Conservation (phyloP, 2,888 invertebrate species). For the Philereme vetulata region DNA sequence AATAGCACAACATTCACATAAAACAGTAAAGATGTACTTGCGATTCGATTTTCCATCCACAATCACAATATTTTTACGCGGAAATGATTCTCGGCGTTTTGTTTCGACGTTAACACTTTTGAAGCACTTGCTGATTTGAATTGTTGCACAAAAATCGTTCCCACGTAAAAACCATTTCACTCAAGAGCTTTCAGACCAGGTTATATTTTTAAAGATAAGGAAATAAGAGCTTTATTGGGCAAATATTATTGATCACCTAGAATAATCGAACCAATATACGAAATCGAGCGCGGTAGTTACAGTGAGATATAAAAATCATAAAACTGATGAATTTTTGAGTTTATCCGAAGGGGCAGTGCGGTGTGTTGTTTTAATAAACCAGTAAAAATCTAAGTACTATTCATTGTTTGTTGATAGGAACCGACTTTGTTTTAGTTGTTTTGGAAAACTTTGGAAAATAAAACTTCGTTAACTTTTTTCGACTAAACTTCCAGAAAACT, state of each 20-base stretch:
- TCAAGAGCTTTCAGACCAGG: conserved; percentile 83
- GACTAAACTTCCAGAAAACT: conserved; percentile 52
- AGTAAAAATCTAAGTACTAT: conserved; percentile 42
- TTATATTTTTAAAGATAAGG: conserved; percentile 50
- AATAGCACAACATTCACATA: conserved; percentile 43
- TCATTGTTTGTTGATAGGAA: conserved; percentile 42
- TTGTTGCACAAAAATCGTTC: conserved; percentile 83
- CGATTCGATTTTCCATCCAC: conserved; percentile 83
- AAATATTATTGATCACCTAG: conserved; percentile 17
- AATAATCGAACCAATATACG: neutral
- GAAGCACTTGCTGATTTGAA: conserved; percentile 66
- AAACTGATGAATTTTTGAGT: conserved; percentile 7
- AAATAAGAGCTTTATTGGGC: conserved; percentile 21
- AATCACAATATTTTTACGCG: conserved; percentile 84
- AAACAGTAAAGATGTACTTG: conserved; percentile 72
- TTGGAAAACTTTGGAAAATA: conserved; percentile 35
- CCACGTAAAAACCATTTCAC: conserved; percentile 85
- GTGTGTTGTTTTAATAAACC: conserved; percentile 12
- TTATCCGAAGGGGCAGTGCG: conserved; percentile 4
- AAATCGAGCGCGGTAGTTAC: conserved; percentile 17
- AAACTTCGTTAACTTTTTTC: conserved; percentile 47
- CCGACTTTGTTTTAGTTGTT: conserved; percentile 33
- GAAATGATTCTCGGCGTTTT: conserved; percentile 84
- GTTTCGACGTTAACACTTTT: conserved; percentile 76
- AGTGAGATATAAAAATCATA: neutral